Conservation (phyloP, 2,113 vertebrate species). For the Porphyrio hochstetteri region DNA sequence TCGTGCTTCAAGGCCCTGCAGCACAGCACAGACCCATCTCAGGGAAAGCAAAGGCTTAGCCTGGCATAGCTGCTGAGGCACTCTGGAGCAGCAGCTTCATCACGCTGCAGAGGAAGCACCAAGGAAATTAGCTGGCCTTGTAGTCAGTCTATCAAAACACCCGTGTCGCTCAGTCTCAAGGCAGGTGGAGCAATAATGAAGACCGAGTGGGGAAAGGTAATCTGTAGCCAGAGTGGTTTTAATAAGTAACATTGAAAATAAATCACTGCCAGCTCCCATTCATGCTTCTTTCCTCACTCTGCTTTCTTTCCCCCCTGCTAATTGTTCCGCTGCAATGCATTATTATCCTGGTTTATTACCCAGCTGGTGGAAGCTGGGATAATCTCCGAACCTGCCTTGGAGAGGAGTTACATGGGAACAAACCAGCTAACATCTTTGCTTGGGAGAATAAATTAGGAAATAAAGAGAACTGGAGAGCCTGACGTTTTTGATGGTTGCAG, state of each 20-base stretch:
- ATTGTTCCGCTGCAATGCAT: not conserved
- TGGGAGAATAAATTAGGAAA: not conserved
- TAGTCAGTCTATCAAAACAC: not conserved
- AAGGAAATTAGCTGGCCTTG: not conserved
- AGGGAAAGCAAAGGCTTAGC: not conserved
- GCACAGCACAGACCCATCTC: not conserved
- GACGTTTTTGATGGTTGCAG: not conserved
- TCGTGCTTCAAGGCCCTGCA: not conserved
- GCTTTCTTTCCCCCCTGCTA: not conserved
- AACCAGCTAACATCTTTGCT: not conserved
- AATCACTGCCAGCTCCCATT: not conserved
- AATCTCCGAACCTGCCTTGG: not conserved
- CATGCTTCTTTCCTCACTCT: not conserved
- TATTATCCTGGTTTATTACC: not conserved
- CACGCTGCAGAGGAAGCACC: not conserved
- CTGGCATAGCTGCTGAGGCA: rapidly evolving
- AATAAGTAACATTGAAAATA: slow-evolving; percentile 24
- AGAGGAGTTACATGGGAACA: not conserved
- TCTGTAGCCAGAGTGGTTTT: not conserved
- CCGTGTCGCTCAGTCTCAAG: not conserved
- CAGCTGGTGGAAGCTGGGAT: not conserved
- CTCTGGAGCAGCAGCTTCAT: not conserved
- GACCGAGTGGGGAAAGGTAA: not conserved
- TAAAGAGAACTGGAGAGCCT: not conserved
- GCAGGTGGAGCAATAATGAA: not conserved